Conservation (phyloP, 2,797 vertebrate genomes). For the Cuculus canorus region DNA sequence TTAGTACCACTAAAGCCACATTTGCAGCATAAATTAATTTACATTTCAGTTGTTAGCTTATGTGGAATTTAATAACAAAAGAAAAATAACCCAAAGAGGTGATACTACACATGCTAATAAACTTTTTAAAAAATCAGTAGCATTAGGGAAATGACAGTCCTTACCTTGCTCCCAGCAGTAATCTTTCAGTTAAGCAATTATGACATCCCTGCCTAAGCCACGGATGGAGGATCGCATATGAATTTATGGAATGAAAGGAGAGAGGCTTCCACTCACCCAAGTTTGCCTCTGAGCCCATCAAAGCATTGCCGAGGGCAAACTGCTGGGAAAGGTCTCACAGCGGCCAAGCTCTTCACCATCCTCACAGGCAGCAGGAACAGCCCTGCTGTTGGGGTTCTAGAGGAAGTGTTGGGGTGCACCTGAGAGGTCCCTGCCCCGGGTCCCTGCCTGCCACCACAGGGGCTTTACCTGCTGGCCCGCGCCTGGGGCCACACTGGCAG, state of each 20-base stretch:
- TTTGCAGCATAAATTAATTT: neutral
- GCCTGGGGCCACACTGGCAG: neutral
- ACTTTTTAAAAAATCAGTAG: neutral
- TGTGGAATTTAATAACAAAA: neutral
- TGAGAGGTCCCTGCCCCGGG: neutral
- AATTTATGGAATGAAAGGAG: neutral
- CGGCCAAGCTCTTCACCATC: neutral
- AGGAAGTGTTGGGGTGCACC: neutral
- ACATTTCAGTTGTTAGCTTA: neutral
- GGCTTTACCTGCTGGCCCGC: neutral
- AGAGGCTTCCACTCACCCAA: neutral
- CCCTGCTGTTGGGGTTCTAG: neutral
- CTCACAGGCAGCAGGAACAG: neutral
- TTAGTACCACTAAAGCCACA: neutral
- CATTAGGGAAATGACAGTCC: neutral
- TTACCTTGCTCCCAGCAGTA: neutral
- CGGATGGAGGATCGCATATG: no score
- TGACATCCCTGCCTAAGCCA: neutral
- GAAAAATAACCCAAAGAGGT: neutral
- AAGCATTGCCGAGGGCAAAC: rapidly evolving
- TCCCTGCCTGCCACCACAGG: no score
- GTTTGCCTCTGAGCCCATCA: neutral
- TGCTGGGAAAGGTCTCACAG: neutral
- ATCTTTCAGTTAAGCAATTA: neutral
- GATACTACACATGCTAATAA: neutral